Percentiles rank a stretch among this genome's conserved stretches.
Conservation (phyloP, 2,888 invertebrate species). For the Drosophila limbata region DNA sequence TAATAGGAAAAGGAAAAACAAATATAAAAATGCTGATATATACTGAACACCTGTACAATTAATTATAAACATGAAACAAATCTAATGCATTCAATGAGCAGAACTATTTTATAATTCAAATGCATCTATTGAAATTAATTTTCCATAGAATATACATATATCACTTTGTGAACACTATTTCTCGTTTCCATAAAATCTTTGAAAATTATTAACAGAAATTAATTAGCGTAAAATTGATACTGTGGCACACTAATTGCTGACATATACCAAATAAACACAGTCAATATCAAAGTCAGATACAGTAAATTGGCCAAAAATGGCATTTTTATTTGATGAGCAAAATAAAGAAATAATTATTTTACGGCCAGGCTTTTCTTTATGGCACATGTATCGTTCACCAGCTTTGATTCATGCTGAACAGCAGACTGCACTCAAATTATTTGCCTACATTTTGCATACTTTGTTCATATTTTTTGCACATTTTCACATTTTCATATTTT, state of each 20-base stretch:
- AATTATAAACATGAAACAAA: too few relatives aligned
- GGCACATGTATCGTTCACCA: conserved; percentile 19
- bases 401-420: conserved; percentile 43
- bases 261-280: conserved; percentile 1
- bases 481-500: conserved; percentile 31
- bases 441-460: conserved; percentile 20
- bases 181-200: background rate
- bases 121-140: too few relatives aligned
- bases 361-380: conserved; percentile 6
- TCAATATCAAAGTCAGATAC: background rate
- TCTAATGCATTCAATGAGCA: too few relatives aligned
- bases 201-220: conserved; percentile 2
- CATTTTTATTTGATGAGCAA: conserved; percentile 7
- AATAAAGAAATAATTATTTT: conserved; percentile 1
- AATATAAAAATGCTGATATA: too few relatives aligned
- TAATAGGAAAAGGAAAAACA: too few relatives aligned
- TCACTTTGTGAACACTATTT: background rate
- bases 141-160: background rate
- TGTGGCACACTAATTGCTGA: conserved; percentile 26
- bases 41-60: too few relatives aligned
- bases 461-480: conserved; percentile 46
- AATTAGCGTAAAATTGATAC: conserved; percentile 33
- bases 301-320: conserved; percentile 7
- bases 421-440: conserved; percentile 64
- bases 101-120: too few relatives aligned